phyloP scores from a whole-genome alignment of 2,797 vertebrate genomes.

The Diceros bicornis region DNA sequence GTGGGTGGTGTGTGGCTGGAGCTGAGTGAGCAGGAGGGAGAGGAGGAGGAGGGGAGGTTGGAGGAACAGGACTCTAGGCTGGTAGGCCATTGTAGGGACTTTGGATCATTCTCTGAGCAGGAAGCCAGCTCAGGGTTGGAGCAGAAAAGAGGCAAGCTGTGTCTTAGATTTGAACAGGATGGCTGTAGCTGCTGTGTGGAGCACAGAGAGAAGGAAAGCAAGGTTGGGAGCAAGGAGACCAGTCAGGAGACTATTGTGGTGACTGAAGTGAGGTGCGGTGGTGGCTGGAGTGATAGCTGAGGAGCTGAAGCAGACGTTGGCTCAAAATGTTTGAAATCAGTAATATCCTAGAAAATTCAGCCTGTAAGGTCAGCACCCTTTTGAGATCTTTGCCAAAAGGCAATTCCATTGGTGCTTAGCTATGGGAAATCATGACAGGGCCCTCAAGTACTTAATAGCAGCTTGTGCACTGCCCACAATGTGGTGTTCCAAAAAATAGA shows the following conservation, averaged over 20 bases:
- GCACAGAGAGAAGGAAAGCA: not conserved
- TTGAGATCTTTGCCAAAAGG: slow-evolving; percentile 20
- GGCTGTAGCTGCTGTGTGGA: not conserved
- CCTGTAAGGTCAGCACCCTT: not conserved
- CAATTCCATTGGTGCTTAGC: not conserved
- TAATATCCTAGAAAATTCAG: slow-evolving; percentile 37
- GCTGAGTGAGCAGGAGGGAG: not conserved
- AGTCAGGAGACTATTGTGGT: not conserved
- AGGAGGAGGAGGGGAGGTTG: not conserved
- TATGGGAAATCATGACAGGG: not conserved
- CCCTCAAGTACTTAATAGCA: not conserved
- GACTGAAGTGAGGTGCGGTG: not conserved
- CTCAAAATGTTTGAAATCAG: slow-evolving; percentile 16
- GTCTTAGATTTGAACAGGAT: not conserved
- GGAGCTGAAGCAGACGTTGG: not conserved
- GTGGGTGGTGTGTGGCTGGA: not conserved
- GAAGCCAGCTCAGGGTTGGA: not conserved
- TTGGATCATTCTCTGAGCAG: not conserved
- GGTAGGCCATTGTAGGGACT: not conserved
- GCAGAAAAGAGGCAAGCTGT: not conserved
- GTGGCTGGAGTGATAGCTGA: not conserved
- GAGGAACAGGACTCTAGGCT: not conserved
- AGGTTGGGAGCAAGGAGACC: not conserved
- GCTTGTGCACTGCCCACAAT: not conserved
- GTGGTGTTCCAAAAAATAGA: not conserved